Percentiles rank a stretch among this genome's conserved stretches.
These are phyloP conservation scores for Phengaris arion DNA, from an alignment of 2,888 invertebrate genomes.

Conservation along the genomic window DNA sequence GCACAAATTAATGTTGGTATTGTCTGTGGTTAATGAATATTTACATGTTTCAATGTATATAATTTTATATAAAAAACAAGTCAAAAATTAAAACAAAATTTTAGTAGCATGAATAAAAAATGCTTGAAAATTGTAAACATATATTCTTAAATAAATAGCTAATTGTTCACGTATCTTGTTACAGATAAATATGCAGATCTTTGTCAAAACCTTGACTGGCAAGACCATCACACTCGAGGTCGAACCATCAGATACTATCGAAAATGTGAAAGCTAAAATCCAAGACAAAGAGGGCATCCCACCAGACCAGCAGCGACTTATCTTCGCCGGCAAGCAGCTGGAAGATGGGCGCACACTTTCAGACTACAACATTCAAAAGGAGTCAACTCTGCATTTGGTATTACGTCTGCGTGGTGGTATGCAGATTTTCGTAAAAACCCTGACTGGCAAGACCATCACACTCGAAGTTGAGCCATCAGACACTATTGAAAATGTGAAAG, in stretches of 20 bases:
- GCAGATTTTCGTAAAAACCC: conserved; percentile 47
- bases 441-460: conserved; percentile 79
- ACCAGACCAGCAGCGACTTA: conserved; percentile 78
- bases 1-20: background rate
- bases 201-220: conserved; percentile 58
- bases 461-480: conserved; percentile 69
- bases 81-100: too few species aligned
- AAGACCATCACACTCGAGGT: conserved; percentile 79
- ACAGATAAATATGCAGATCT: conserved; percentile 41
- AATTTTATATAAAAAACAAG: too few species aligned
- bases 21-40: background rate
- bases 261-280: conserved; percentile 80
- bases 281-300: conserved; percentile 81
- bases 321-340: conserved; percentile 77
- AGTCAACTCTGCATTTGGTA: conserved; percentile 79
- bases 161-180: conserved; percentile 29
- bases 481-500: conserved; percentile 64
- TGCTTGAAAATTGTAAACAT: too few species aligned
- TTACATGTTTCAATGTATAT: too few species aligned
- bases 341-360: conserved; percentile 80
- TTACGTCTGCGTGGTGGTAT: conserved; percentile 57
- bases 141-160: background rate
- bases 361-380: conserved; percentile 83
- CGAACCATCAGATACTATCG: conserved; percentile 73
- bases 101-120: too few species aligned